Percentiles rank a stretch among this genome's conserved stretches.
These are phyloP conservation scores for Dermatemys mawii DNA, from an alignment of 2,113 vertebrate species.

Conservation along the genomic window DNA sequence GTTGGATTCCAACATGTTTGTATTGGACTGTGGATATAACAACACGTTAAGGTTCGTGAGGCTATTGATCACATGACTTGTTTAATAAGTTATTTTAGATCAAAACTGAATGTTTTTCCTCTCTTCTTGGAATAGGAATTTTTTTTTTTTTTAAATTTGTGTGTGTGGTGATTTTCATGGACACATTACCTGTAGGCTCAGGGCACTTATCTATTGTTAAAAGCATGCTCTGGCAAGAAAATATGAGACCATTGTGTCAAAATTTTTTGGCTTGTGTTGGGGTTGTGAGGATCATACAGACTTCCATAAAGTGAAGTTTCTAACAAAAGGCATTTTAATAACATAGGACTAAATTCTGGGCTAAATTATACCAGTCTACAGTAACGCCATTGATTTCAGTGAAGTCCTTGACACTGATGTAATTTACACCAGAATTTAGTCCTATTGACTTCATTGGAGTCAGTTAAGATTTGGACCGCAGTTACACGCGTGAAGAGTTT, in stretches of 20 bases:
- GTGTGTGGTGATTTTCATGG: constrained; percentile 10
- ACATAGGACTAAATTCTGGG: not conserved
- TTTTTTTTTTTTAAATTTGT: constrained; percentile 45
- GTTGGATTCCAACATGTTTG: not conserved
- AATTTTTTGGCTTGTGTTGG: not conserved
- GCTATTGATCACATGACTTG: not conserved
- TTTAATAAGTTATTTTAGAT: not conserved
- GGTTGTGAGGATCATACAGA: not conserved
- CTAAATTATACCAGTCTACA: not conserved
- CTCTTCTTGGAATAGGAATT: not conserved
- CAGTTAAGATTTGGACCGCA: not conserved
- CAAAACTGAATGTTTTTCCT: not conserved
- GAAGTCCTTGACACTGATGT: not conserved
- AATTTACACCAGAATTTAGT: no score
- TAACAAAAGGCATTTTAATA: not conserved
- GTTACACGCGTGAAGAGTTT: not conserved
- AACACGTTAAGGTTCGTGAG: not conserved
- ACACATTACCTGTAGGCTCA: not conserved
- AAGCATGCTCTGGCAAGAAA: no score
- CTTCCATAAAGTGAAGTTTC: not conserved
- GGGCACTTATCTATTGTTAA: not conserved
- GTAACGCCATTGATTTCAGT: not conserved
- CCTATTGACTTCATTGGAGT: not conserved
- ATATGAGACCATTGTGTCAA: not conserved
- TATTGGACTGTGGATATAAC: not conserved